Conservation (phyloP, 1,140 invertebrate species). For the Sitophilus oryzae region DNA sequence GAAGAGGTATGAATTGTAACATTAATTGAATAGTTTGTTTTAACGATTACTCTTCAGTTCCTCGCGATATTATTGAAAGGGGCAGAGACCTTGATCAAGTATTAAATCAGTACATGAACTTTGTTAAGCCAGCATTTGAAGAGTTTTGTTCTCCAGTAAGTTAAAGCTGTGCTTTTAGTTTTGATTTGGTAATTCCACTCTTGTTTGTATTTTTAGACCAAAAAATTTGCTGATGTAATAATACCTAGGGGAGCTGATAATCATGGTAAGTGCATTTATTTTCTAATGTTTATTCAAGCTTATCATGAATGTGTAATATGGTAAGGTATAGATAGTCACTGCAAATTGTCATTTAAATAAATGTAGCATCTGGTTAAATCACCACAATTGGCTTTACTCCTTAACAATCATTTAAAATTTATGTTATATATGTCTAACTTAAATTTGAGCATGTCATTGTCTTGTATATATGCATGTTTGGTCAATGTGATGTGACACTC, state of each 20-base stretch:
- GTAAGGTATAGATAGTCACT: too few species aligned
- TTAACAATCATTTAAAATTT: too few species aligned
- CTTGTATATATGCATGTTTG: slow-evolving; percentile 10
- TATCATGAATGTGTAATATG: background rate
- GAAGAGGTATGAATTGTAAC: slow-evolving; percentile 66
- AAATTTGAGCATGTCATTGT: slow-evolving; percentile 2
- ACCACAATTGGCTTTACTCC: too few species aligned
- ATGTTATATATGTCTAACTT: too few species aligned
- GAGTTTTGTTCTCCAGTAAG: slow-evolving; percentile 96
- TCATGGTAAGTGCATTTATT: slow-evolving; percentile 64
- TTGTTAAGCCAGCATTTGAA: slow-evolving; percentile 98
- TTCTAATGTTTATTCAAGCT: background rate
- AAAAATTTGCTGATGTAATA: slow-evolving; percentile 99
- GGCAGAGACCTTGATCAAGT: slow-evolving; percentile 91
- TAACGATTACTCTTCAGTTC: slow-evolving; percentile 55
- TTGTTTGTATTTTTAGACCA: slow-evolving; percentile 67
- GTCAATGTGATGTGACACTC: slow-evolving; percentile 2
- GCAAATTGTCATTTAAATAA: too few species aligned
- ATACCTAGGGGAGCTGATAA: slow-evolving; percentile 97
- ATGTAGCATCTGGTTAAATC: too few species aligned
- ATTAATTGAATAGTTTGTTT: slow-evolving; percentile 11
- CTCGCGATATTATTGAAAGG: slow-evolving; percentile 89
- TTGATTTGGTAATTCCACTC: slow-evolving; percentile 1
- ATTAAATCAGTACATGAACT: slow-evolving; percentile 93
- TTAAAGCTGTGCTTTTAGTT: slow-evolving; percentile 31